Evolutionary conservation across 2,113 vertebrate genomes (phyloP), one percentile per base, ranked within the genome.

Genomic region (Chlamydotis undulata): DNA sequence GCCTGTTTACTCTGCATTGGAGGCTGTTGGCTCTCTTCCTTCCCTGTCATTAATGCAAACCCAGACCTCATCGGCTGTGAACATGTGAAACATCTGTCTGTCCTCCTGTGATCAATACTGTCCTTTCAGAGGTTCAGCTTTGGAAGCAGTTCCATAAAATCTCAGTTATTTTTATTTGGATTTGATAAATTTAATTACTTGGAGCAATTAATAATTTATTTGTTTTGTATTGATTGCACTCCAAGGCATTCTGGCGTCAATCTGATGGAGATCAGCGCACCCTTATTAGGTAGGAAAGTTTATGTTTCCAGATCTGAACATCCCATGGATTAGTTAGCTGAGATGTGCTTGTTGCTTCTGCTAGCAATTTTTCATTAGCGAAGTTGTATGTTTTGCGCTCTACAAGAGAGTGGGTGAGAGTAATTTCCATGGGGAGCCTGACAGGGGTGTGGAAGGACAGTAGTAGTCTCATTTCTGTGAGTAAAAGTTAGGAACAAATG

Each of bases 101-200:
- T 90, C 87, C 94, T 94, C 47, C 84, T 89, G 83, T 94, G 94
- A 97, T 97, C 97, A 90, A 97, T 97, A 95, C 61, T 28, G 28
- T 90, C 86, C 93, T 95, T 97, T 97, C 74, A 86, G 94, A 97
- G 96, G 69, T 70, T 77, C 78, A 53, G 93, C 83, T 94, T 88
- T 88, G 92, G 82, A 94, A 96, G 80, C 90, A 77, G 91, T 92
- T 93, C 93, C 94, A 96, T 96, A 97, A 97, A 96, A 96, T 94
- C 96, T 61, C 95, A 87, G 95, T 97, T 97, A 96, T 97, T 97
- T 96, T 97, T 97, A 97, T 96, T 97, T 95, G 92, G 87, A 92
- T 97, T 97, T 97, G 96, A 97, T 97, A 96, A 94, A 97, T 97
- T 90, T 97, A 97, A 98, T 97, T 97, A 97, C 97, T 97, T 96